Base-by-base conservation (phyloP, 2,888 invertebrate species). In the Carabus problematicus region DNA sequence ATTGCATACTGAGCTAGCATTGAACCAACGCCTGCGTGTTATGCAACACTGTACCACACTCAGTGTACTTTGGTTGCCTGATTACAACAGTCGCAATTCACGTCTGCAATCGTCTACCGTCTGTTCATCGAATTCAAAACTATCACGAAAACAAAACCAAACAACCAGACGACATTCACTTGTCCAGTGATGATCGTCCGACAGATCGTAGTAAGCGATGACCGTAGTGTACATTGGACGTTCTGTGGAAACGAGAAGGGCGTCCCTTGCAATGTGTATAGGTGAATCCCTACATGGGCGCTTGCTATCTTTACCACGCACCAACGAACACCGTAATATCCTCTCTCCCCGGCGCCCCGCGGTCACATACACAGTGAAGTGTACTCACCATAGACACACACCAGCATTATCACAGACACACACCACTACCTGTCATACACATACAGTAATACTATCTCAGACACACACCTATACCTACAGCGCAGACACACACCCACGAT, bases 291-390 rank as follows among this genome's bases (percentile, higher is more conserved):
- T 56, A 56, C 56, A 56, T 39, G 40, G 29, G 8, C 29, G 19
- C 52, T 29, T 52, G 63, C 49, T 63, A 63, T 63, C 63, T 63
- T 49, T 29, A 14, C 3, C 63, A 63, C 63, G 63, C 63, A 63
- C 63, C 63, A 52, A 16, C 52, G 63, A 49, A 9, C 63, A 40
- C 63, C 1, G 29, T 56, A 56, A 56, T 56, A 52, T 39, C 41
- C 40, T 59, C 42, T n/a, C n/a, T n/a, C n/a, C n/a, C n/a, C n/a
- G n/a, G n/a, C n/a, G n/a, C n/a, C n/a, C 60, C 9, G 45, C 43
- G 45, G 19, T 45, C 60, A 60, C 18, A 43, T 45, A 61, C 18
- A 52, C 52, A 52, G 2, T 47, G 7, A 18, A 16, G 9, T 19
- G 16, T 19, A 52, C 11, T 18, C 52, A 52, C 16, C 18, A n/a